These are phyloP conservation scores for Leucoptera coffeella DNA, from an alignment of 2,888 invertebrate genomes.

Conservation along the genomic window DNA sequence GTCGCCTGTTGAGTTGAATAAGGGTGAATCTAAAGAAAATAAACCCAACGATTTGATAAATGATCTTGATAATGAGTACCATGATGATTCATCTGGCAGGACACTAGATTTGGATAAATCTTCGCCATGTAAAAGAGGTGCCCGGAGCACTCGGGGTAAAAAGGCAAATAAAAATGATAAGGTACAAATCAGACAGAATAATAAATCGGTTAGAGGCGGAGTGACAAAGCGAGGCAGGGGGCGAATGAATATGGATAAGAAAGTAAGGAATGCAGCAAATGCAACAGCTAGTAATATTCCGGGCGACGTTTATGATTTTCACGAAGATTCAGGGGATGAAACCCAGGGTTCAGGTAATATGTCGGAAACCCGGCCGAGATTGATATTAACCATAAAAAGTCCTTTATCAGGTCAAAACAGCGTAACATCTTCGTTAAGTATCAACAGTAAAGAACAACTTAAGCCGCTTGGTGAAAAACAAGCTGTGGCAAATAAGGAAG, in stretches of 20 bases:
- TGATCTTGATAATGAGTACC: no score
- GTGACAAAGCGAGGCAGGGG: constrained; percentile 41
- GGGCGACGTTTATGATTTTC: constrained; percentile 85
- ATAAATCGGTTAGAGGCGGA: constrained; percentile 27
- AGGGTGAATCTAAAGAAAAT: neutral
- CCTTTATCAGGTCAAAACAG: constrained; percentile 44
- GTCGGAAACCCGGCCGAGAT: constrained; percentile 59
- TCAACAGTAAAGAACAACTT: constrained; percentile 27
- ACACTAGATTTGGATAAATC: constrained; percentile 13
- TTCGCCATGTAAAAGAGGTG: constrained; percentile 24
- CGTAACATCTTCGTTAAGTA: constrained; percentile 28
- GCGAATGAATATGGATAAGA: constrained; percentile 47
- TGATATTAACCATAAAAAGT: constrained; percentile 77
- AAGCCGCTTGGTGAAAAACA: constrained; percentile 20
- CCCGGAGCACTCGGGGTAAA: constrained; percentile 33
- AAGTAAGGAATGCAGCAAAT: constrained; percentile 32
- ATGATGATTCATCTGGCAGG: neutral
- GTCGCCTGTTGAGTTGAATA: no score
- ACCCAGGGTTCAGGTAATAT: constrained; percentile 30
- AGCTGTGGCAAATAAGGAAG: constrained; percentile 22
- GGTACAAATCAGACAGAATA: constrained; percentile 40
- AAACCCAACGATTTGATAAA: neutral
- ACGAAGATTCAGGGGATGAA: constrained; percentile 84
- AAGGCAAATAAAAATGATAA: constrained; percentile 28
- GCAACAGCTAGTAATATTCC: constrained; percentile 54